Percentiles rank a stretch among this genome's conserved stretches.
These are phyloP conservation scores for Scaptomyza parva DNA, from an alignment of 2,888 invertebrate species.

Conservation along the genomic window DNA sequence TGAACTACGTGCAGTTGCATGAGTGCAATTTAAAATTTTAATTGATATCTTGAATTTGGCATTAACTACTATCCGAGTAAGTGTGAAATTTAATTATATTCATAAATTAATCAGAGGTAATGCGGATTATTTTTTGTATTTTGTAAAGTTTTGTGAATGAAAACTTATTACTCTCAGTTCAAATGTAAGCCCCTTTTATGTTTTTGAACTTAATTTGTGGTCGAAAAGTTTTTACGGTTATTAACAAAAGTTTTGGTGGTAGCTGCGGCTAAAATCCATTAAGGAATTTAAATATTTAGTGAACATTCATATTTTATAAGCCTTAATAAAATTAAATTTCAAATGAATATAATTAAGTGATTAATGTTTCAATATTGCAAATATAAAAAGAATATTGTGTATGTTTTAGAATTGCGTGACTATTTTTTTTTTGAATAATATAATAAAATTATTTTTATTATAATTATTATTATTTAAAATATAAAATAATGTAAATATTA, in stretches of 20 bases:
- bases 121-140: neutral
- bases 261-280: slow-evolving; percentile 18
- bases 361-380: neutral
- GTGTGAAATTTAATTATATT: slow-evolving; percentile 30
- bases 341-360: neutral
- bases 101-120: neutral
- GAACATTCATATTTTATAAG: neutral
- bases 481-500: too few species aligned
- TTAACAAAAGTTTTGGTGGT: slow-evolving; percentile 6
- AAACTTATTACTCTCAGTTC: slow-evolving; percentile 1
- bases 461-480: too few species aligned
- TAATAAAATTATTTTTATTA: too few species aligned
- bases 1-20: slow-evolving; percentile 26
- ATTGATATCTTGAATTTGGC: slow-evolving; percentile 8
- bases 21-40: slow-evolving; percentile 32
- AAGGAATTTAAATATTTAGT: neutral
- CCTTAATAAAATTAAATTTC: neutral
- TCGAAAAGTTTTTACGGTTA: slow-evolving; percentile 13
- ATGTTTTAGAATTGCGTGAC: neutral
- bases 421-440: too few species aligned
- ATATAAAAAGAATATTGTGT: neutral
- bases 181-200: neutral
- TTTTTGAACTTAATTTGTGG: slow-evolving; percentile 6
- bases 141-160: slow-evolving; percentile 1
- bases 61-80: slow-evolving; percentile 32